phyloP scores from a whole-genome alignment of 1,140 invertebrate species.

The Brevipalpus yothersi region DNA sequence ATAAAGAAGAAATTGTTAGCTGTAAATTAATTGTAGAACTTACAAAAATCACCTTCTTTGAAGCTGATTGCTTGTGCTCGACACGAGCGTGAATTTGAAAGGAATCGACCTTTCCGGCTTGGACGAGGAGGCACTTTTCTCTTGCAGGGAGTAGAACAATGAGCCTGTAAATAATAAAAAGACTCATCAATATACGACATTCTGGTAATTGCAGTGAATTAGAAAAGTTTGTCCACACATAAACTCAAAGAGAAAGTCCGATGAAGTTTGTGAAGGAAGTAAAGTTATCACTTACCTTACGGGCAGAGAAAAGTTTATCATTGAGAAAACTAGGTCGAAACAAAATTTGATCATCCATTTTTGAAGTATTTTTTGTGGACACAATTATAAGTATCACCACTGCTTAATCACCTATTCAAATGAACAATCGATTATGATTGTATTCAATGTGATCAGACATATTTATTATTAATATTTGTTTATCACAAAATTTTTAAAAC shows the following conservation, averaged over 20 bases:
- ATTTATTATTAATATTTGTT: too few species aligned
- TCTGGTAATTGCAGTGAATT: too few species aligned
- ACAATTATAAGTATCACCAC: too few species aligned
- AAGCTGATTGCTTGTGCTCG: slow-evolving; percentile 21
- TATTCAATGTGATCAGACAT: too few species aligned
- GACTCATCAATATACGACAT: neutral
- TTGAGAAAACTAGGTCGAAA: neutral
- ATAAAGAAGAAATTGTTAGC: neutral
- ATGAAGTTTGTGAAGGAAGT: neutral
- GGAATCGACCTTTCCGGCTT: slow-evolving; percentile 21
- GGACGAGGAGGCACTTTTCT: slow-evolving; percentile 19
- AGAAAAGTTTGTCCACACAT: neutral
- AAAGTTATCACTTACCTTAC: neutral
- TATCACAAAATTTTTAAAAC: too few species aligned
- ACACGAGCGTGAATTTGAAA: neutral
- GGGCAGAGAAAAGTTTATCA: neutral
- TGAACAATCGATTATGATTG: too few species aligned
- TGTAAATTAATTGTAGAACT: too few species aligned
- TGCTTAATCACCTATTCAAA: too few species aligned
- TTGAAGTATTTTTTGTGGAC: too few species aligned
- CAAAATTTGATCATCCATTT: neutral
- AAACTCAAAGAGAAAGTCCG: neutral
- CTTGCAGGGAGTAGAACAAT: neutral
- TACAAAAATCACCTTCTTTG: slow-evolving; percentile 17
- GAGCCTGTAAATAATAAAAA: neutral